Evolutionary conservation across 2,888 invertebrate species (phyloP).

Genomic region (Linnaemya tessellans): DNA sequence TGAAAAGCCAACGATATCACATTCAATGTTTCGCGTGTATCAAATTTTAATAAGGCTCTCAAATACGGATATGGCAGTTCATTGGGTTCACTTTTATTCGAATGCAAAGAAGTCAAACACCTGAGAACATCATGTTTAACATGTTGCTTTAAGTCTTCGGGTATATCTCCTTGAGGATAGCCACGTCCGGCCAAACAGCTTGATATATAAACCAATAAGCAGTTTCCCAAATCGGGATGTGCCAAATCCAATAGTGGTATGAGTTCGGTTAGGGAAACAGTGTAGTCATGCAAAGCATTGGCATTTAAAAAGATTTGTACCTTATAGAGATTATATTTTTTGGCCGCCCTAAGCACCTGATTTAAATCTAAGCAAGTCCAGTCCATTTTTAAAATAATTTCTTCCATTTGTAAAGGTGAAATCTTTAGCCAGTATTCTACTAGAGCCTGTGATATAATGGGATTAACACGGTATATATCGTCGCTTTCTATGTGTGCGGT

Average conservation of each 20-base stretch:
- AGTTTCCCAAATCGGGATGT: constrained; percentile 88
- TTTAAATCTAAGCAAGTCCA: constrained; percentile 90
- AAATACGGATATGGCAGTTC: constrained; percentile 89
- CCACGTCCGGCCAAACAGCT: constrained; percentile 94
- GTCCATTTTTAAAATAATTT: constrained; percentile 88
- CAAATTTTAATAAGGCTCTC: constrained; percentile 90
- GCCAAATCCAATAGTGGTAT: constrained; percentile 84
- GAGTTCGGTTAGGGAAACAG: constrained; percentile 88
- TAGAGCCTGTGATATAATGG: constrained; percentile 89
- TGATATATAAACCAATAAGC: constrained; percentile 92
- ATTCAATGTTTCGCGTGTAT: constrained; percentile 93
- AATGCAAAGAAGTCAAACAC: constrained; percentile 88
- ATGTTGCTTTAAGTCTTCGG: constrained; percentile 85
- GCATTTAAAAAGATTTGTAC: constrained; percentile 89
- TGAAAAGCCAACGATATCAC: constrained; percentile 93
- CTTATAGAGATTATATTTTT: constrained; percentile 81
- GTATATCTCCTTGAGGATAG: constrained; percentile 90
- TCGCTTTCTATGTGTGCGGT: constrained; percentile 89
- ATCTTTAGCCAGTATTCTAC: constrained; percentile 87
- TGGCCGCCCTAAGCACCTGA: constrained; percentile 84
- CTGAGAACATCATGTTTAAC: constrained; percentile 90
- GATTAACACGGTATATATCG: constrained; percentile 86
- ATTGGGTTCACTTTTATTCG: constrained; percentile 85
- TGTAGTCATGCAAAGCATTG: constrained; percentile 89
- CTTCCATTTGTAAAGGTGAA: constrained; percentile 87